Evolutionary conservation across 2,797 vertebrate species (phyloP), one percentile per base, ranked within the genome.

Genomic region (Hirundo rustica): DNA sequence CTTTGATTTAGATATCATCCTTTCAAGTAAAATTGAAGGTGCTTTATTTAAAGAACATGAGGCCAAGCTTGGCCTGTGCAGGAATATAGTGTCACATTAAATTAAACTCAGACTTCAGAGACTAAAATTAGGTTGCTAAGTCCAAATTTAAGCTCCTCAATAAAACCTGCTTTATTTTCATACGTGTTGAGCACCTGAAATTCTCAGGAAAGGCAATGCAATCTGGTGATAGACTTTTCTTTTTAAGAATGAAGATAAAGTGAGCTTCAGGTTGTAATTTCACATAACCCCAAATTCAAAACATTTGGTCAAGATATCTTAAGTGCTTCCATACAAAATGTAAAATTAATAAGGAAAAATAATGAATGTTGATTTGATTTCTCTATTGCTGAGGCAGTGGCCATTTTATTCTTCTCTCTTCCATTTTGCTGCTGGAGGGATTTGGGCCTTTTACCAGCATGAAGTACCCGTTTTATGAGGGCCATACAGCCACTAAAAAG

Each of bases 21-120:
- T 82, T 91, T 92, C 74, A 89, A 95, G 83, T 85, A 91, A 97
- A 96, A 97, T 96, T 96, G 95, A 97, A 97, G 96, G 90, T 91
- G 85, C 91, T 91, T 95, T 96, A 89, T 97, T 96, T 96, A 92
- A 95, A 94, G 95, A 95, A 92, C 84, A 74, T 26, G 88, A 97
- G 77, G 74, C 88, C 90, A 93, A 61, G 74, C 57, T 95, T 93
- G 83, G 92, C 71, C 93, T 93, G 67, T 85, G 72, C 92, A 96
- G 92, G 74, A 95, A 77, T 92, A 76, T 42, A 83, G 32, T 94
- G 92, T 97, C 96, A 96, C 85, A 70, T 93, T 95, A 93, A 96
- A 95, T 95, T 95, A 95, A 95, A 85, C 89, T 96, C 94, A 93
- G 91, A 76, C 88, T 95, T 95, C 66, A 66, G 88, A 86, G 74